Evolutionary conservation across 2,888 invertebrate genomes (phyloP).

Genomic region (Tiphia femorata): DNA sequence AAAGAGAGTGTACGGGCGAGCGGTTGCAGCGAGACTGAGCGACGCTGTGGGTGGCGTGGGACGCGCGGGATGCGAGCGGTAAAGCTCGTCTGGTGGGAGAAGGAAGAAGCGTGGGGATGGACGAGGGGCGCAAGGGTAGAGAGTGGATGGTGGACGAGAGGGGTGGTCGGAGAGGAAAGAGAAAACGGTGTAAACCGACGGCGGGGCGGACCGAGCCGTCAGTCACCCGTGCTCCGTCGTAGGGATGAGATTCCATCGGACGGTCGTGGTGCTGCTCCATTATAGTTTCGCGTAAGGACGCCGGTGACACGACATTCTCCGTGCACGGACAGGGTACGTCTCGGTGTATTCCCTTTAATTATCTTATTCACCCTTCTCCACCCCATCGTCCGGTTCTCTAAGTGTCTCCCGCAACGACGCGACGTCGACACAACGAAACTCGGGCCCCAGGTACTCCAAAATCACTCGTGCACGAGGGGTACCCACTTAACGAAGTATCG

Average conservation of each 20-base stretch:
- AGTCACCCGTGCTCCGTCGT: constrained; percentile 62
- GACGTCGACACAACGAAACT: too few species aligned
- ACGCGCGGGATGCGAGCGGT: constrained; percentile 20
- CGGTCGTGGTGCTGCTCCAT: constrained; percentile 30
- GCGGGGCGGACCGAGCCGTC: constrained; percentile 49
- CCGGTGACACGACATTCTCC: constrained; percentile 12
- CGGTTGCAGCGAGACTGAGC: constrained; percentile 36
- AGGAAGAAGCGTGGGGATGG: not conserved
- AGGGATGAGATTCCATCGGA: constrained; percentile 51
- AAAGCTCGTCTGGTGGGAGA: not conserved
- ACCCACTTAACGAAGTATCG: not conserved
- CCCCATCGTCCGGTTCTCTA: too few species aligned
- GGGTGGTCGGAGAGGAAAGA: constrained; percentile 8
- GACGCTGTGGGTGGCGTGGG: constrained; percentile 32
- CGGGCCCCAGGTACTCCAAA: too few species aligned
- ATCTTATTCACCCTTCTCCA: too few species aligned
- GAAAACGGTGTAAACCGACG: constrained; percentile 31
- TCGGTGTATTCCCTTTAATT: too few species aligned
- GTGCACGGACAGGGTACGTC: too few species aligned
- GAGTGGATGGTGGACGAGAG: not conserved
- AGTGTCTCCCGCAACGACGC: too few species aligned
- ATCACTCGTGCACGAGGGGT: not conserved
- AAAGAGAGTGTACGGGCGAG: constrained; percentile 16
- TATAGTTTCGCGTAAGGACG: constrained; percentile 32
- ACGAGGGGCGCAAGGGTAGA: not conserved